Evolutionary conservation across 2,888 invertebrate genomes (phyloP), one percentile per base, ranked within the genome.

Genomic region (Andricus quercusramuli): DNA sequence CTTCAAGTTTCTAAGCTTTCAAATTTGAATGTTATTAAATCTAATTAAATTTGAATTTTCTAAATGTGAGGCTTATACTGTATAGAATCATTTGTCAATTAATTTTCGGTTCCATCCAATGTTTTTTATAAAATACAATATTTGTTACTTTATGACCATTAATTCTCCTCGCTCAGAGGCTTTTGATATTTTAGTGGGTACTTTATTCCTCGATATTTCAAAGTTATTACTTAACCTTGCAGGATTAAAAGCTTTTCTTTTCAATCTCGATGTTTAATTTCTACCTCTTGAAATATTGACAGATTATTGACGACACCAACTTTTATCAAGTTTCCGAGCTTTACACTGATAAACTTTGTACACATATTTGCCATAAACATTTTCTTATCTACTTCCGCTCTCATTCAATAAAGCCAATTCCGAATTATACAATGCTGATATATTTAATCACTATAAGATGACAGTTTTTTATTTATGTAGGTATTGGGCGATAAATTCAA

Each of bases 361-460:
- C 17, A 8, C 25, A 47, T 20, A 66, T 56, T 74, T 74, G 51
- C n/a, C 13, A 74, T 74, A 74, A 74, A 56, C 15, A 74, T n/a
- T 56, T 74, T 56, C 32, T 74, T 74, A 70, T 70, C 70, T 70
- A 70, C 20, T 70, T 70, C 25, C 20, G 47, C 47, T 70, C 51
- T 67, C 22, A 25, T 44, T 67, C 44, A 44, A 66, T 11, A 67
- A 22, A 22, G 44, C 13, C 51, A 29, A 70, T 51, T 20, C 29
- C 51, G 37, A 76, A 64, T 77, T 41, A 41, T 59, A 11, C 25
- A 70, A 25, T 41, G 29, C 11, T 25, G 8, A 62, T 77, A 41
- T 41, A 77, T 64, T 64, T 64, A 64, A 17, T 77, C 37, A 64
- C 9, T 44, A 11, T 41, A 44, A 37, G 47, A 29, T 29, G 11